Evolutionary conservation across 1,140 invertebrate genomes (phyloP).

Genomic region (Drosophila seguyi): DNA sequence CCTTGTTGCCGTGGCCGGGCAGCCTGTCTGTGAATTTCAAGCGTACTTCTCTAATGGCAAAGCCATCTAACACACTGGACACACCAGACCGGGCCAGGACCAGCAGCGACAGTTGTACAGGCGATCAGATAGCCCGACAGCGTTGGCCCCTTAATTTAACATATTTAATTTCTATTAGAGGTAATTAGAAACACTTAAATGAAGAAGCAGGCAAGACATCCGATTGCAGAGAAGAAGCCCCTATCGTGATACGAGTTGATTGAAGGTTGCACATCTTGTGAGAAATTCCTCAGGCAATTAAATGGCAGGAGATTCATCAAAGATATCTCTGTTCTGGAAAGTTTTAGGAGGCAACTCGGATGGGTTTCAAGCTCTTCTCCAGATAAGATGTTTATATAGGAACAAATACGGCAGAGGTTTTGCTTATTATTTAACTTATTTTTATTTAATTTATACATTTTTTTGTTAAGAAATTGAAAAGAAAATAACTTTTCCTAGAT

Average conservation of each 20-base stretch:
- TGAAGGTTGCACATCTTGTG: slow-evolving; percentile 29
- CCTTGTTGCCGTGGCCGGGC: neutral
- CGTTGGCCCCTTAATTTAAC: slow-evolving; percentile 30
- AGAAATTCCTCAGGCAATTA: slow-evolving; percentile 33
- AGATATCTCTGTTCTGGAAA: slow-evolving; percentile 19
- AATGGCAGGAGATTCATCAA: slow-evolving; percentile 6
- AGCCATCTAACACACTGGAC: slow-evolving; percentile 20
- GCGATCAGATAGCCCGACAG: slow-evolving; percentile 30
- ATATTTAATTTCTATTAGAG: slow-evolving; percentile 49
- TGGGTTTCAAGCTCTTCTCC: neutral
- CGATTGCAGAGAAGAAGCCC: slow-evolving; percentile 4
- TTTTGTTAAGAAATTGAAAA: too few species aligned
- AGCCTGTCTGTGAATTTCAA: slow-evolving; percentile 4
- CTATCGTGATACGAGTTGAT: slow-evolving; percentile 28
- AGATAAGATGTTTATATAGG: too few species aligned
- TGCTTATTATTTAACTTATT: neutral
- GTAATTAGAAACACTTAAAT: slow-evolving; percentile 36
- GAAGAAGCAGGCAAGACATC: slow-evolving; percentile 24
- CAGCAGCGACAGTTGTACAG: slow-evolving; percentile 27
- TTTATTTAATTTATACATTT: neutral
- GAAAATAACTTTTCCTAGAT: neutral
- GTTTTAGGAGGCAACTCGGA: neutral
- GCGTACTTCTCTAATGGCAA: slow-evolving; percentile 20
- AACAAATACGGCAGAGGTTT: neutral
- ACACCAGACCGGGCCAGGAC: neutral